phyloP scores from a whole-genome alignment of 1,140 invertebrate genomes.

The Chrysoperla carnea region DNA sequence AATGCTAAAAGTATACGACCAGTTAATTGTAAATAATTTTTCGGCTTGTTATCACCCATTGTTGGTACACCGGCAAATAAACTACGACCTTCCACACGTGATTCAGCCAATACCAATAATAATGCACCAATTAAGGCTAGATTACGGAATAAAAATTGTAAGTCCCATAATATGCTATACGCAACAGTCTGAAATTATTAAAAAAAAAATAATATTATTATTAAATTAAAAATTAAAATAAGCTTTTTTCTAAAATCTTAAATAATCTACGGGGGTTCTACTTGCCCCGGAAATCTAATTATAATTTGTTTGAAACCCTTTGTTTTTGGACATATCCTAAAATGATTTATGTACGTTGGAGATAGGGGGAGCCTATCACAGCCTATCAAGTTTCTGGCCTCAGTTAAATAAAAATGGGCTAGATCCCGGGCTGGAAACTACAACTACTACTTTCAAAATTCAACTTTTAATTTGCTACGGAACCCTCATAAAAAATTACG shows the following conservation, averaged over 20 bases:
- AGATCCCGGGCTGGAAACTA: too few relatives aligned
- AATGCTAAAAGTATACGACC: slow-evolving; percentile 92
- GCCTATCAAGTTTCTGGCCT: too few relatives aligned
- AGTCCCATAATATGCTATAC: slow-evolving; percentile 96
- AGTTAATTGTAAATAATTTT: slow-evolving; percentile 90
- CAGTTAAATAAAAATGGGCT: too few relatives aligned
- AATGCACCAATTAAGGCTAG: slow-evolving; percentile 91
- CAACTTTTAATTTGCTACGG: too few relatives aligned
- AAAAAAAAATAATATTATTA: slow-evolving; percentile 4
- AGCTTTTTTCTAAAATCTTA: slow-evolving; percentile 1
- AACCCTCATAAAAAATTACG: too few relatives aligned
- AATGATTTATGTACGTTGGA: too few relatives aligned
- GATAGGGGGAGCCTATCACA: too few relatives aligned
- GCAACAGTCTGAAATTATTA: slow-evolving; percentile 70
- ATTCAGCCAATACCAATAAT: slow-evolving; percentile 86
- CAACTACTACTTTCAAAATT: too few relatives aligned
- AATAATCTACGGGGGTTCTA: too few relatives aligned
- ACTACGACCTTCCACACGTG: slow-evolving; percentile 75
- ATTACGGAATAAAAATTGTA: slow-evolving; percentile 92
- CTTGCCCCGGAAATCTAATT: too few relatives aligned
- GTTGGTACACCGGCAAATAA: slow-evolving; percentile 97
- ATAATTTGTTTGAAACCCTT: too few relatives aligned
- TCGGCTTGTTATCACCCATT: slow-evolving; percentile 92
- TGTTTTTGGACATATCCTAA: too few relatives aligned
- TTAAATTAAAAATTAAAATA: not conserved